Percentiles rank a stretch among this genome's conserved stretches.
These are phyloP conservation scores for Naja naja DNA, from an alignment of 2,113 vertebrate species.

Conservation along the genomic window DNA sequence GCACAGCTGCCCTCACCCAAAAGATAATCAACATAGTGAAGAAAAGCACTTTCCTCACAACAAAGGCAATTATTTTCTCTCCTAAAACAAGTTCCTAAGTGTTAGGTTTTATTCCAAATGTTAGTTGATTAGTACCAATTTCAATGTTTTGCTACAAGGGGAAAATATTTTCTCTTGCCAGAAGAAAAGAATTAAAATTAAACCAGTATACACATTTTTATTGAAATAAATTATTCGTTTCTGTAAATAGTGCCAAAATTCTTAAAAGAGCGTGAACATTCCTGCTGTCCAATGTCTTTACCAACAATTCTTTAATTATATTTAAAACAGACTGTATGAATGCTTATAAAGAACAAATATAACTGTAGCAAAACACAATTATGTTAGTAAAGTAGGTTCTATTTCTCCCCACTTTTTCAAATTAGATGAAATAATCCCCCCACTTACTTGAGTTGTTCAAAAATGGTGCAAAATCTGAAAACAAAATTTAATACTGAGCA, in stretches of 20 bases:
- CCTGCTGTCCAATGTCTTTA: neutral
- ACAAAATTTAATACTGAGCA: constrained; percentile 82
- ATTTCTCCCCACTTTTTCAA: constrained; percentile 54
- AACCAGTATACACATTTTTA: constrained; percentile 5
- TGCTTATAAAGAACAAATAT: neutral
- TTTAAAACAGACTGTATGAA: neutral
- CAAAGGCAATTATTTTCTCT: constrained; percentile 15
- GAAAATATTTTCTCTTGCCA: neutral
- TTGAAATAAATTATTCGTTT: neutral
- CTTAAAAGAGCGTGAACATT: neutral
- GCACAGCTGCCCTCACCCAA: constrained; percentile 5
- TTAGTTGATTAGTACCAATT: constrained; percentile 31
- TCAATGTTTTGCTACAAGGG: constrained; percentile 71
- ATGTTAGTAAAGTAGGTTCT: constrained; percentile 62
- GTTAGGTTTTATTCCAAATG: constrained; percentile 62
- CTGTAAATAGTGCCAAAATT: neutral
- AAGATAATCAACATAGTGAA: constrained; percentile 28
- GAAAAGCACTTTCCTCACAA: constrained; percentile 7
- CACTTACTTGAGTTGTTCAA: constrained; percentile 89
- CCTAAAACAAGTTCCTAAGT: constrained; percentile 49
- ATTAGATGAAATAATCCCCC: constrained; percentile 70
- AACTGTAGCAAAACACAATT: constrained; percentile 71
- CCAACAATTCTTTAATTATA: neutral
- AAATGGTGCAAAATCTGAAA: constrained; percentile 86
- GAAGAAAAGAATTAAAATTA: constrained; percentile 16